Percentiles rank a stretch among this genome's conserved stretches.
Conservation (phyloP, 2,888 invertebrate genomes). For the Cetonia aurata region DNA sequence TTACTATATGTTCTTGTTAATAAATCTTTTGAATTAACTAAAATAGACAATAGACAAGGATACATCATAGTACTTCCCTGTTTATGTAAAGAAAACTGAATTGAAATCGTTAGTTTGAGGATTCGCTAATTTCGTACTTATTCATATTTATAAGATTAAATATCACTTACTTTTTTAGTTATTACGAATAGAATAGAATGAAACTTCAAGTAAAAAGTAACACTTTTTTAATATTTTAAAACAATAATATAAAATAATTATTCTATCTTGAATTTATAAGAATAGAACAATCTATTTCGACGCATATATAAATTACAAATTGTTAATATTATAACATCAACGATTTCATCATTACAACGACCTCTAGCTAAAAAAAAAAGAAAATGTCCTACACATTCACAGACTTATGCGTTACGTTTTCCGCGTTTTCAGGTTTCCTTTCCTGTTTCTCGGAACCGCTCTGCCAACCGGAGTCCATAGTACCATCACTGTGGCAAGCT, state of each 20-base stretch:
- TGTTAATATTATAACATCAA: conserved; percentile 39
- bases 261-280: conserved; percentile 45
- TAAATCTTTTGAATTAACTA: no score
- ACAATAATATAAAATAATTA: conserved; percentile 47
- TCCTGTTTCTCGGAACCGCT: conserved; percentile 75
- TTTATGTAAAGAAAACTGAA: no score
- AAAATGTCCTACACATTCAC: conserved; percentile 59
- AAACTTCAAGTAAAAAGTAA: conserved; percentile 28
- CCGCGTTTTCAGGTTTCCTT: conserved; percentile 56
- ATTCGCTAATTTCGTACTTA: no score
- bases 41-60: no score
- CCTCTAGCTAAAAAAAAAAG: conserved; percentile 30
- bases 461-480: conserved; percentile 79
- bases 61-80: no score
- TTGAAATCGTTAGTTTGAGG: no score
- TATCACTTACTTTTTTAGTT: no score
- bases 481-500: conserved; percentile 66
- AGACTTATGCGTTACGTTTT: conserved; percentile 55
- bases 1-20: no score
- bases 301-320: conserved; percentile 45
- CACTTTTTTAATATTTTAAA: conserved; percentile 45
- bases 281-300: conserved; percentile 47
- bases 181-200: no score
- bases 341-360: conserved; percentile 39
- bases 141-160: no score